Conservation (phyloP, 2,888 invertebrate genomes). For the Drosophila nigricruria region DNA sequence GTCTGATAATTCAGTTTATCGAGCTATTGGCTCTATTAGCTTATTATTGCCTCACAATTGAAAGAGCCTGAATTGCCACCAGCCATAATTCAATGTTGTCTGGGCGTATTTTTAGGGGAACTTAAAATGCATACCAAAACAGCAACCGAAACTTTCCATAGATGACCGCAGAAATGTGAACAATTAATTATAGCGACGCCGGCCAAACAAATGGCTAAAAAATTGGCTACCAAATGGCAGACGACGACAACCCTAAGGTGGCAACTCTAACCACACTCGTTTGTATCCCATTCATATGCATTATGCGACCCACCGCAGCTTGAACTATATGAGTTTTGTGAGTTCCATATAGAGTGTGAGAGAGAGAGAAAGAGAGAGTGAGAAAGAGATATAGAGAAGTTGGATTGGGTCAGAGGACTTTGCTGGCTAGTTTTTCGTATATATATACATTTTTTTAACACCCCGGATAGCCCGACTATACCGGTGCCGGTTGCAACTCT, state of each 20-base stretch:
- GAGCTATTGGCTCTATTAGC: constrained; percentile 48
- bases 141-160: constrained; percentile 26
- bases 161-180: constrained; percentile 66
- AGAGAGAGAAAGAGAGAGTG: not conserved
- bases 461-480: constrained; percentile 5
- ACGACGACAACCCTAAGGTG: constrained; percentile 44
- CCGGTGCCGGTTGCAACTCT: constrained; percentile 28
- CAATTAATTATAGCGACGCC: constrained; percentile 75
- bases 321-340: constrained; percentile 30
- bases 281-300: constrained; percentile 27
- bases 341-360: not conserved
- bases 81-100: constrained; percentile 19
- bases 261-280: constrained; percentile 25
- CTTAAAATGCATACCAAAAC: not conserved
- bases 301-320: constrained; percentile 62
- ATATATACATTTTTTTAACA: constrained; percentile 18
- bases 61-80: not conserved
- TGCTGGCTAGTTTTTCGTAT: constrained; percentile 56
- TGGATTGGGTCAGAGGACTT: constrained; percentile 8
- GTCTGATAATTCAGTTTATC: constrained; percentile 39
- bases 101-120: not conserved
- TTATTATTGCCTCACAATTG: constrained; percentile 16
- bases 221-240: constrained; percentile 51
- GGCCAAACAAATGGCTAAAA: constrained; percentile 56
- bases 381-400: too few relatives aligned